phyloP scores from a whole-genome alignment of 1,140 invertebrate species.

The Saccostrea cuccullata region DNA sequence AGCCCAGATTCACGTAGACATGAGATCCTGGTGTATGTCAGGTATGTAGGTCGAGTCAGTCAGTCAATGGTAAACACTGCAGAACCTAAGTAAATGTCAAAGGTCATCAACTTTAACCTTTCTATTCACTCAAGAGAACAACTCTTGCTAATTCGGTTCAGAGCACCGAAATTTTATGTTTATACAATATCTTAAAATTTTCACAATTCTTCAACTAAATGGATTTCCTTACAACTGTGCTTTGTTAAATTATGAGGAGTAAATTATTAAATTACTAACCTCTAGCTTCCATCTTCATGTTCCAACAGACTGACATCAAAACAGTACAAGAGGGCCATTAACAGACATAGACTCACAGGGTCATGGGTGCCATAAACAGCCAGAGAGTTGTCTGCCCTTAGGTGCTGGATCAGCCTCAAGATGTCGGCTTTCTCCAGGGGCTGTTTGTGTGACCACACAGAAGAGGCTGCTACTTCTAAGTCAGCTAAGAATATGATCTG shows the following conservation, averaged over 20 bases:
- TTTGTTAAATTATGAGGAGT: too few species aligned
- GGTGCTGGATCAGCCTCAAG: conserved; percentile 78
- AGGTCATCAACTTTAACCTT: background rate
- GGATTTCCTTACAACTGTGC: too few species aligned
- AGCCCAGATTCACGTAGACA: conserved; percentile 82
- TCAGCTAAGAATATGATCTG: too few species aligned
- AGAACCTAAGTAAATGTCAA: background rate
- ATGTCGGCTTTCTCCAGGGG: conserved; percentile 84
- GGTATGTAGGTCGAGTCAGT: conserved; percentile 84
- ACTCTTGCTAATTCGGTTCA: too few species aligned
- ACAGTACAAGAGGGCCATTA: conserved; percentile 90
- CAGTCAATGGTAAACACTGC: conserved; percentile 85
- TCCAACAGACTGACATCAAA: conserved; percentile 88
- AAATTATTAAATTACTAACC: background rate
- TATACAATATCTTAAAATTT: too few species aligned
- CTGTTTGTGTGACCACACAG: conserved; percentile 90
- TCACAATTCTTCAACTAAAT: too few species aligned
- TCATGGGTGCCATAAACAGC: conserved; percentile 82
- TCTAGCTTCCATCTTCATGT: conserved; percentile 81
- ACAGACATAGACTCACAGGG: conserved; percentile 86
- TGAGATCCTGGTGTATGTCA: conserved; percentile 81
- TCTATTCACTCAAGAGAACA: too few species aligned
- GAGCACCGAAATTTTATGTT: too few species aligned
- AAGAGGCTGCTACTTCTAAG: conserved; percentile 84
- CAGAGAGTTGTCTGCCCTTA: conserved; percentile 75